Base-by-base conservation (phyloP, 2,888 invertebrate species). In the Rhimphoctona megacephalus region DNA sequence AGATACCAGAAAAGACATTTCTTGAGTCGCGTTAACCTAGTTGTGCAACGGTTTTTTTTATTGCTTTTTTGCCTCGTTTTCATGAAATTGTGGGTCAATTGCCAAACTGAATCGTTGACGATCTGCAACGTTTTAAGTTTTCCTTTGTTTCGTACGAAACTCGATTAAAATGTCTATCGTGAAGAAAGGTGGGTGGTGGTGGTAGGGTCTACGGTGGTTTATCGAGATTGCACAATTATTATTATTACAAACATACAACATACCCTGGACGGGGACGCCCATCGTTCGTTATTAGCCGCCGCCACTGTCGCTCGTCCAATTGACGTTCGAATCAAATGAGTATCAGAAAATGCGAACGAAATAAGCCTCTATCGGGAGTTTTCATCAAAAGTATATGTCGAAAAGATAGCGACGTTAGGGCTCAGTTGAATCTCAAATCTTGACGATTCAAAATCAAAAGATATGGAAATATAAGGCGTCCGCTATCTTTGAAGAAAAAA, bases 41-140 rank as follows among this genome's bases (percentile, higher is more conserved):
- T 80, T 84, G 84, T 84, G 84, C 84, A 79, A 83, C 73, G 25
- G 54, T 25, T 69, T 70, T 69, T 74, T 43, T 36, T n/a, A n/a
- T n/a, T 69, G 57, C 54, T 39, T 22, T 57, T 69, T 25, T 57
- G 64, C 61, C 39, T 81, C 36, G 25, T 54, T 67, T 61, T 17
- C 2, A 61, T 61, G 14, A 30, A 30, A 61, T 30, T 61, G 17
- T 30, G 30, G 17, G 17, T 30, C 30, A 4, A 17, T 39, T 39
- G 39, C 7, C 39, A 39, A 39, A 39, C 39, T 39, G 39, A 1
- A 39, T 9, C 39, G 9, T 7, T 39, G 39, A 39, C 39, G 39
- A 9, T 39, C 39, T 9, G 9, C 7, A 39, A 39, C 36, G 9
- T 61, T 61, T 61, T 6, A 6, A 4, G 1, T 61, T 17, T 30